phyloP scores from a whole-genome alignment of 2,888 invertebrate genomes.

The Leptinotarsa haldemani region DNA sequence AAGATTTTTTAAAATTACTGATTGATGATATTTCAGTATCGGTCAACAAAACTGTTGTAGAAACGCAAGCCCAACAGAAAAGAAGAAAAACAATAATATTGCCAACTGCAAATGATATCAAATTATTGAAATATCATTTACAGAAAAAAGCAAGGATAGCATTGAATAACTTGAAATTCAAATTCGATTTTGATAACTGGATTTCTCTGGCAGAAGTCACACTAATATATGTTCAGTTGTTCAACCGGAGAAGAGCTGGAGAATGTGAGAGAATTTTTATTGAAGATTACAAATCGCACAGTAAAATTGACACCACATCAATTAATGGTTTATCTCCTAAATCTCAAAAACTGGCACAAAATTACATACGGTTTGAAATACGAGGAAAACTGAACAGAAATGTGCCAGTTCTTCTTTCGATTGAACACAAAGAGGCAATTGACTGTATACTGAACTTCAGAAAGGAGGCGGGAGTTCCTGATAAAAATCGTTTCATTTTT shows the following conservation, averaged over 20 bases:
- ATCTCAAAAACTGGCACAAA: conserved; percentile 17
- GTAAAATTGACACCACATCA: conserved; percentile 9
- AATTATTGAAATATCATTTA: conserved; percentile 24
- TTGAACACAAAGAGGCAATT: conserved; percentile 12
- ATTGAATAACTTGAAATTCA: background rate
- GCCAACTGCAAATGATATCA: conserved; percentile 27
- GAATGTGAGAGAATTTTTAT: conserved; percentile 34
- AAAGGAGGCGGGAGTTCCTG: conserved; percentile 31
- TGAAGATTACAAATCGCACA: conserved; percentile 32
- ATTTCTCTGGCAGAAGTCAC: background rate
- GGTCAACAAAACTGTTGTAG: conserved; percentile 24
- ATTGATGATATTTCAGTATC: conserved; percentile 9
- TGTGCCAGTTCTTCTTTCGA: conserved; percentile 34
- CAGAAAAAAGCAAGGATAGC: conserved; percentile 7
- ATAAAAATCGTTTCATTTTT: conserved; percentile 29
- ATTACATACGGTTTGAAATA: conserved; percentile 30
- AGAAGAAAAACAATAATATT: conserved; percentile 23
- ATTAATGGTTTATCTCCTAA: conserved; percentile 11
- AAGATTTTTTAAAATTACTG: conserved; percentile 8
- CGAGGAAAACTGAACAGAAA: conserved; percentile 31
- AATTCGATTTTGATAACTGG: conserved; percentile 8
- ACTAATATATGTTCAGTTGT: conserved; percentile 21
- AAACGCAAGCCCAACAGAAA: conserved; percentile 14
- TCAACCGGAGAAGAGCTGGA: conserved; percentile 35
- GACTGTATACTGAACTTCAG: conserved; percentile 26